A percentile compares a stretch with the other conserved stretches of the same genome.
phyloP scores from a whole-genome alignment of 2,797 vertebrate species.

The Poeciliopsis gracilis region DNA sequence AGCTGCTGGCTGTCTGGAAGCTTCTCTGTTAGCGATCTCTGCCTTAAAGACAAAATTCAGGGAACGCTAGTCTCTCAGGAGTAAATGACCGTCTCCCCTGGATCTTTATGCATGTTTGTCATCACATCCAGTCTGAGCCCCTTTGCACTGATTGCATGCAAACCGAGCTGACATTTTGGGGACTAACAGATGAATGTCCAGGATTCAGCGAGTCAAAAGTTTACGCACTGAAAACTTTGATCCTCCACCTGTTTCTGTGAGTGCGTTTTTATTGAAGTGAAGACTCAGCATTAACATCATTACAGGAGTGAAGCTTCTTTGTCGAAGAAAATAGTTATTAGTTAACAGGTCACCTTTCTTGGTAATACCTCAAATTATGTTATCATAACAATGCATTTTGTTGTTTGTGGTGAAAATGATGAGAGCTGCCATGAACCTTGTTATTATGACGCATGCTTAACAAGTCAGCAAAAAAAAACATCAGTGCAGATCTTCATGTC shows the following conservation, averaged over 20 bases:
- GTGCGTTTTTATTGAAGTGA: conserved; percentile 1
- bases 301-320: not conserved
- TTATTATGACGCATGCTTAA: not conserved
- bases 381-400: not conserved
- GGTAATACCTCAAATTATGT: not conserved
- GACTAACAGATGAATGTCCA: conserved; percentile 2
- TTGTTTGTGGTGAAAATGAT: not conserved
- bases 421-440: not conserved
- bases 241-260: not conserved
- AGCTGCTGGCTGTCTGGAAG: not conserved
- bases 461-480: too few relatives aligned
- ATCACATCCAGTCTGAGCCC: conserved; percentile 2
- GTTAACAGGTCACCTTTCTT: not conserved
- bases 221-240: conserved; percentile 15
- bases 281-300: not conserved
- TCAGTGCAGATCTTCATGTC: not conserved
- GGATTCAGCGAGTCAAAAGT: conserved; percentile 30
- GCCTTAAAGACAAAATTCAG: not conserved
- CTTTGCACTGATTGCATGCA: not conserved
- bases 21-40: not conserved
- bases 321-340: not conserved
- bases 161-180: not conserved
- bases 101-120: not conserved
- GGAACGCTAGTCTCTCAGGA: not conserved
- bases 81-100: not conserved